These are phyloP conservation scores for Cotesia glomerata DNA, from an alignment of 1,140 invertebrate species.

Conservation along the genomic window DNA sequence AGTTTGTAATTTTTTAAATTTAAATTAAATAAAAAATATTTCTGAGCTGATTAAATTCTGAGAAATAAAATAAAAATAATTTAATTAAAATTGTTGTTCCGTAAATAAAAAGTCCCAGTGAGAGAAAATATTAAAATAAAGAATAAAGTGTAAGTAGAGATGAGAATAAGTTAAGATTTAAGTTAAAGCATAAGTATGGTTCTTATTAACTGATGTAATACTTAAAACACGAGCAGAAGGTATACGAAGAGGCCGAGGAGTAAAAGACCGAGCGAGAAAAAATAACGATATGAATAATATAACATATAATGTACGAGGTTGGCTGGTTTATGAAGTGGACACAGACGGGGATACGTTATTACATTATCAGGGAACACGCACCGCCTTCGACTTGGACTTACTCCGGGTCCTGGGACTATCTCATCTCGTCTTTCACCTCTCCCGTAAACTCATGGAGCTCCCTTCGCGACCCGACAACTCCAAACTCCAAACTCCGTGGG, in stretches of 20 bases:
- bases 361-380: constrained; percentile 58
- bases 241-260: not conserved
- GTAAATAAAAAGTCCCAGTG: too few species aligned
- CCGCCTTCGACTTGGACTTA: constrained; percentile 29
- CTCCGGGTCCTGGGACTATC: not conserved
- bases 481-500: not conserved
- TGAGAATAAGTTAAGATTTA: too few species aligned
- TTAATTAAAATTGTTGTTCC: too few species aligned
- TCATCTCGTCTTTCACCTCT: constrained; percentile 31
- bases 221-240: constrained; percentile 18
- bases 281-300: not conserved
- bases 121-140: constrained; percentile 42
- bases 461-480: not conserved
- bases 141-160: constrained; percentile 50
- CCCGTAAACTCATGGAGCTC: constrained; percentile 35
- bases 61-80: too few species aligned
- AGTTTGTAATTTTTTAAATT: too few species aligned
- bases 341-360: constrained; percentile 53
- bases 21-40: too few species aligned
- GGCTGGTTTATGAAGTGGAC: constrained; percentile 51
- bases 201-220: too few species aligned
- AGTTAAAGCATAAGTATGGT: too few species aligned
- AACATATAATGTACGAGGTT: not conserved
- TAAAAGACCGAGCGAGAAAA: not conserved
- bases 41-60: too few species aligned